Base-by-base conservation (phyloP, 2,113 vertebrate genomes). In the Apeltes quadracus region DNA sequence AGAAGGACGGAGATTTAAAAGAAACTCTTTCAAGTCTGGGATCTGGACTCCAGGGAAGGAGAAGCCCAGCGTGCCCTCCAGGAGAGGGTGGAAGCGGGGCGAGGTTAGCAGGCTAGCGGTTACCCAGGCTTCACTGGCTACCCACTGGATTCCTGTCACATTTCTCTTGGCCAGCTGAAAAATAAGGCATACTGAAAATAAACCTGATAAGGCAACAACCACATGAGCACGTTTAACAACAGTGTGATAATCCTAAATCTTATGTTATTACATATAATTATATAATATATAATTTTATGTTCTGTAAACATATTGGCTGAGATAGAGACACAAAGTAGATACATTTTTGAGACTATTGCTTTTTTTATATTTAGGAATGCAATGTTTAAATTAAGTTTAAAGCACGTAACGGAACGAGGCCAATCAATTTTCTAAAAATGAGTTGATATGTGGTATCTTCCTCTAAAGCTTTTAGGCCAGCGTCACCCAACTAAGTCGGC, bases 111-210 rank as follows among this genome's bases (percentile, higher is more conserved):
- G 63, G 36, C 63, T 83, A 54, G 82, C 84, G 0, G 92, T 90
- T 39, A 92, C 87, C 93, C 93, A 94, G 0, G 90, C 55, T 71
- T 93, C 92, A 62, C 91, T 93, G 0, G 90, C 93, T 12, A 94
- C 81, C 93, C 93, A 94, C 72, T 93, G 92, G 38, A 84, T 84
- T 7, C 88, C 87, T 16, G 91, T 93, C 11, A 93, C 68, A 64
- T 94, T 94, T 43, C 90, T 89, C 7, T 43, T 32, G 43, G 84
- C 74, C 13, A 91, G 10, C 89, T 91, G 70, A 15, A 39, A 69
- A 44, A 59, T 25, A 22, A 36, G 7, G 1, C 6, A 71, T 16
- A 46, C 3, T 34, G 20, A 7, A 34, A 34, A 69, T 0, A 29
- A n/a, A 16, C 12, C 3, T 29, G 2, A 12, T 53, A 25, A 29